phyloP scores from a whole-genome alignment of 2,888 invertebrate species.

The Dryobotodes eremita region DNA sequence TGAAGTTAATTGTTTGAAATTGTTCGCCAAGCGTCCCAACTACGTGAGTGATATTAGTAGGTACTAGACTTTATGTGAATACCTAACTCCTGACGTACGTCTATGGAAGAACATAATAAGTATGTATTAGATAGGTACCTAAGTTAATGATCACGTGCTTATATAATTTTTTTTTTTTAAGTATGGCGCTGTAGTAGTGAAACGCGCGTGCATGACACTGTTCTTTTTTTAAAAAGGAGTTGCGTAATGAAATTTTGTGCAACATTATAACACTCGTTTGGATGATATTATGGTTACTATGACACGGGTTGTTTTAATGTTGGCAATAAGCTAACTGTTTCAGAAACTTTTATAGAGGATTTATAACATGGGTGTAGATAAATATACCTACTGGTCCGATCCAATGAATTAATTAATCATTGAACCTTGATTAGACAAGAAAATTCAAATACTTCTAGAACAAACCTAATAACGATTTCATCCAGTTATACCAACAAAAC shows the following conservation, averaged over 20 bases:
- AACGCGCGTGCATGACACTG: too few species aligned
- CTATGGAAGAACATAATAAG: neutral
- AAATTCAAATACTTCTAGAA: conserved; percentile 17
- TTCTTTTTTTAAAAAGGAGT: too few species aligned
- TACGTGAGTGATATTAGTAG: conserved; percentile 39
- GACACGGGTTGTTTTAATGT: too few species aligned
- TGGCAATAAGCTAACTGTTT: too few species aligned
- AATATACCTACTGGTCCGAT: neutral
- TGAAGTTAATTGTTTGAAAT: conserved; percentile 49
- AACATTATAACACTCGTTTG: too few species aligned
- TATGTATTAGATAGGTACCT: neutral
- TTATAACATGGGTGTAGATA: too few species aligned
- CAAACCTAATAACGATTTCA: conserved; percentile 10
- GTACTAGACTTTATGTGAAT: conserved; percentile 23
- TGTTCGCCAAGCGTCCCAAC: conserved; percentile 33
- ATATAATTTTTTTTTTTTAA: too few species aligned
- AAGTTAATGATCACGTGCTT: neutral
- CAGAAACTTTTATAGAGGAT: too few species aligned
- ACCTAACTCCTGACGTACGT: neutral
- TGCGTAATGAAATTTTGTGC: too few species aligned
- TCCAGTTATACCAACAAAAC: conserved; percentile 13
- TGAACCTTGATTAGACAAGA: neutral
- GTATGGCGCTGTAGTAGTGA: too few species aligned
- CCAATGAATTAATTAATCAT: neutral
- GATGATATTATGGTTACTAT: too few species aligned